Evolutionary conservation across 2,797 vertebrate species (phyloP), one percentile per base, ranked within the genome.

Genomic region (Halcyon chelicuti): DNA sequence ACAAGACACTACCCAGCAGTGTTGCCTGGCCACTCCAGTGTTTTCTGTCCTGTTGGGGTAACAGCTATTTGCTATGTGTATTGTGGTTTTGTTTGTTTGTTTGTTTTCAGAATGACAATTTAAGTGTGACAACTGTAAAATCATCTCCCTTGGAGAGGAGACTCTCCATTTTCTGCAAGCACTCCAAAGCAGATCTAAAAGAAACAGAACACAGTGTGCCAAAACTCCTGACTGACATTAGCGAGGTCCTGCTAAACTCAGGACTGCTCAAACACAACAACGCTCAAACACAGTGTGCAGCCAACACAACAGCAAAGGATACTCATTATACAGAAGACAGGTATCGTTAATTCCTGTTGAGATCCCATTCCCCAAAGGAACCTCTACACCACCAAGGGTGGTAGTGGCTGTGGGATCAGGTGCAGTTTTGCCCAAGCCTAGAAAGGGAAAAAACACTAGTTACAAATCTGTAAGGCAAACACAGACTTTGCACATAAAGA

Each of bases 281-380:
- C 54, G 20, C 52, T n/a, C 55, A 66, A 66, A 33, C 21, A 33
- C 40, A 5, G 0, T 0, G 1, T 58, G 49, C 33, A 70, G 44
- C 66, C 65, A 78, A 51, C 0, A 0, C 4, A 54, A 47, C 1
- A 89, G 19, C 39, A 97, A 99, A 99, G 99, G 99, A 99, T 99
- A 99, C 99, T 99, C 99, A 35, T 99, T 99, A 98, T 99, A 99
- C 29, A 99, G 98, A 51, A 99, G 99, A 97, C 99, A 99, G 31
- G 99, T 99, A 97, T 99, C 99, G 6, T 98, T 99, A 26, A 99
- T 98, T 96, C 99, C 99, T 2, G 99, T 99, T 42, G 99, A 93
- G 91, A 96, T 58, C 76, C 99, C 99, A 90, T 98, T 99, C 51
- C 99, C 99, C 37, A 99, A 94, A 46, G 99, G 99, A 92, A 99